Evolutionary conservation across 2,888 invertebrate species (phyloP).

Genomic region (Mesorhabditis sp.): DNA sequence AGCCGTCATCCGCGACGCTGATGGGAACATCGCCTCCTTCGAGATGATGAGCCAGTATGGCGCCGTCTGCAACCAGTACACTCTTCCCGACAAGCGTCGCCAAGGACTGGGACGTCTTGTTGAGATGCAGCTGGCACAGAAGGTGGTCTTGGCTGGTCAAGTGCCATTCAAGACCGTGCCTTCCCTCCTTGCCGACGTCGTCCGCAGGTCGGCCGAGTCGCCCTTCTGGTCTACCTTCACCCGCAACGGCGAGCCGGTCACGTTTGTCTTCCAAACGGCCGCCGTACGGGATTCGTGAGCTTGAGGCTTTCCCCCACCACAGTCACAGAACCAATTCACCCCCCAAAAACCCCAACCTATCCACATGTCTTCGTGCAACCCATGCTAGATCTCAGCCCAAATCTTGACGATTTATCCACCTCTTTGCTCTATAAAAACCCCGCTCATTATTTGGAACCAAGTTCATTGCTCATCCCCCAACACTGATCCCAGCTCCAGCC

Average conservation of each 20-base stretch:
- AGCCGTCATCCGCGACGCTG: background rate
- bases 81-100: background rate
- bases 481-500: no score
- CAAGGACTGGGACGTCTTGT: background rate
- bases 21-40: background rate
- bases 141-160: background rate
- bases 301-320: no score
- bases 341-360: no score
- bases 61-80: background rate
- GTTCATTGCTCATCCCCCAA: background rate
- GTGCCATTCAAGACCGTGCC: background rate
- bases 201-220: background rate
- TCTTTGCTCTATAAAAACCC: background rate
- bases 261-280: slow-evolving; percentile 5
- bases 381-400: no score
- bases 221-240: slow-evolving; percentile 3
- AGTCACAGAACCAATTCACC: no score
- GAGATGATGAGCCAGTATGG: slow-evolving; percentile 3
- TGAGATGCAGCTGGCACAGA: background rate
- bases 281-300: background rate
- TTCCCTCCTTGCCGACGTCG: background rate
- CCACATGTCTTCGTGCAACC: no score
- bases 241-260: slow-evolving; percentile 3
- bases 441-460: background rate
- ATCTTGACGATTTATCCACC: no score